Percentiles rank a stretch among this genome's conserved stretches.
phyloP scores from a whole-genome alignment of 2,888 invertebrate genomes.

The Chaitophorus viminalis region DNA sequence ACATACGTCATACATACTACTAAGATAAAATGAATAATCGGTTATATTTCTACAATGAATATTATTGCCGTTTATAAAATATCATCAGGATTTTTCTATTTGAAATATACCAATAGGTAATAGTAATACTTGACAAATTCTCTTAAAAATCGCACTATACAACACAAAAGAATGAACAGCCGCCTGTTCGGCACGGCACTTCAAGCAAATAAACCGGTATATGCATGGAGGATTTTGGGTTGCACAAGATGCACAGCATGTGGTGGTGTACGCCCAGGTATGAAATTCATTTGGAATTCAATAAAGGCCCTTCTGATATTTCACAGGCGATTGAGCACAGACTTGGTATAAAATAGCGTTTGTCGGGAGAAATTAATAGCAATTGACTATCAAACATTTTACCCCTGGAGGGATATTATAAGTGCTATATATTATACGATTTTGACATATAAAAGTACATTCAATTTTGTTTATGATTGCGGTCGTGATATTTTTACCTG shows the following conservation, averaged over 20 bases:
- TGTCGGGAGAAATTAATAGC: conserved; percentile 54
- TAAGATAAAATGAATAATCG: conserved; percentile 33
- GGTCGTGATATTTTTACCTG: not conserved
- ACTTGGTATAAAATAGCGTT: conserved; percentile 17
- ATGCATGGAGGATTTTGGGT: conserved; percentile 42
- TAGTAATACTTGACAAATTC: conserved; percentile 61
- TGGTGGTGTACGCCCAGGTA: conserved; percentile 54
- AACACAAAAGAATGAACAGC: conserved; percentile 36
- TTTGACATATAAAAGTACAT: not conserved
- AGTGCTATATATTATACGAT: not conserved
- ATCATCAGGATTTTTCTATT: conserved; percentile 6
- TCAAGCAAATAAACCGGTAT: conserved; percentile 44
- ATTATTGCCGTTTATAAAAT: conserved; percentile 34
- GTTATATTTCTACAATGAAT: conserved; percentile 47
- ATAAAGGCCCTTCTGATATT: conserved; percentile 50
- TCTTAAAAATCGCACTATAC: conserved; percentile 18
- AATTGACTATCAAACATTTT: conserved; percentile 30
- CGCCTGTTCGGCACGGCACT: conserved; percentile 20
- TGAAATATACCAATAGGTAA: conserved; percentile 45
- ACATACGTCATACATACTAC: not conserved
- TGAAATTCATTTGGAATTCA: conserved; percentile 56
- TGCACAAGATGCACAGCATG: conserved; percentile 48
- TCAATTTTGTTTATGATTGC: not conserved
- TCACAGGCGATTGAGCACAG: conserved; percentile 50
- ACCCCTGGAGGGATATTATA: not conserved